These are phyloP conservation scores for Ectemnius continuus DNA, from an alignment of 2,888 invertebrate species.

Conservation along the genomic window DNA sequence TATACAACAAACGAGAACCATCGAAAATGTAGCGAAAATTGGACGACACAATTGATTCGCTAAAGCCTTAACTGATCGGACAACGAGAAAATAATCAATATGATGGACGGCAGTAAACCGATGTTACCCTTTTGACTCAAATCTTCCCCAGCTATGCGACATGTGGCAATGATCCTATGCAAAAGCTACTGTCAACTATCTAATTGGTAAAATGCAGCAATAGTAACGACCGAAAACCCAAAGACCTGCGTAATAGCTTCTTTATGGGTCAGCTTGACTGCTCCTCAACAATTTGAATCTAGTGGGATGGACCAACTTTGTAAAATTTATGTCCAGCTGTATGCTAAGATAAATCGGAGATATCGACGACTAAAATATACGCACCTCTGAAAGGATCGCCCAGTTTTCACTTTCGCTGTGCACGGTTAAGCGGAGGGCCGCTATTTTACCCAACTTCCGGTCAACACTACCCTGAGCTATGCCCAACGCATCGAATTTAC, in stretches of 20 bases:
- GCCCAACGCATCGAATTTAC: constrained; percentile 89
- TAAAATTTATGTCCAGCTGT: not conserved
- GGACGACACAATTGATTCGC: too few relatives aligned
- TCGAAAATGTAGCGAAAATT: too few relatives aligned
- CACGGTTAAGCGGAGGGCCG: constrained; percentile 87
- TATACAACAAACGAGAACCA: too few relatives aligned
- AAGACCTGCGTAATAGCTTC: constrained; percentile 36
- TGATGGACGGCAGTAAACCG: too few relatives aligned
- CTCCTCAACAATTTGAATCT: constrained; percentile 76
- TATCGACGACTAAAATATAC: not conserved
- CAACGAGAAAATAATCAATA: too few relatives aligned
- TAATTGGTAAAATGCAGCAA: too few relatives aligned
- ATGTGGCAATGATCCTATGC: constrained; percentile 17
- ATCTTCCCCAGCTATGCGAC: too few relatives aligned
- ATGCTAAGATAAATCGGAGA: not conserved
- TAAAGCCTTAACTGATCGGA: too few relatives aligned
- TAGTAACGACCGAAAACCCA: constrained; percentile 53
- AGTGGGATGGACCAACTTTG: constrained; percentile 11
- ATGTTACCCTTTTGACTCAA: too few relatives aligned
- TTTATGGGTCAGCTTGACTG: constrained; percentile 73
- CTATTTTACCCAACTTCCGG: constrained; percentile 84
- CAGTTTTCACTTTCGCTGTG: constrained; percentile 90
- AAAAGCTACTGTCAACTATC: too few relatives aligned
- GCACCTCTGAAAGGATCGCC: constrained; percentile 94
- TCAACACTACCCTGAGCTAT: constrained; percentile 87